Evolutionary conservation across 2,888 invertebrate genomes (phyloP).

Genomic region (Nymphalis urticae): DNA sequence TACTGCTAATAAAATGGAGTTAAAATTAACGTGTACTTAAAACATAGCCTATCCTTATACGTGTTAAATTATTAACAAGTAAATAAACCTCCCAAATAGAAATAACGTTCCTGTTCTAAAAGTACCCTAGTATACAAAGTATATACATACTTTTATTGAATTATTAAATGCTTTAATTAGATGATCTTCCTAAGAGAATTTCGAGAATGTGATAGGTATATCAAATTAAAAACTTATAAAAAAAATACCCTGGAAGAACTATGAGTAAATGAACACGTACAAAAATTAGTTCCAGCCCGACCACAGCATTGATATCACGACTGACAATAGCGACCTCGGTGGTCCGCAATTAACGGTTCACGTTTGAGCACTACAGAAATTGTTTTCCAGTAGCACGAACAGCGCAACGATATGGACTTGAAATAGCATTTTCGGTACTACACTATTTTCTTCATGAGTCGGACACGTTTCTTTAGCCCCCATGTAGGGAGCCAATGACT

Average conservation of each 20-base stretch:
- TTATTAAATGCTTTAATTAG: too few relatives aligned
- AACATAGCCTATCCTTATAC: too few relatives aligned
- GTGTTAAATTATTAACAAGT: too few relatives aligned
- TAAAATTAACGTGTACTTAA: too few relatives aligned
- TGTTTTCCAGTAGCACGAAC: slow-evolving; percentile 29
- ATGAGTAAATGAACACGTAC: slow-evolving; percentile 37
- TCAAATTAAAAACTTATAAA: slow-evolving; percentile 10
- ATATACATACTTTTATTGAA: too few relatives aligned
- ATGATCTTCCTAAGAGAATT: too few relatives aligned
- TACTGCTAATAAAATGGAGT: too few relatives aligned
- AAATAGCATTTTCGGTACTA: slow-evolving; percentile 19
- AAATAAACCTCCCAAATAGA: too few relatives aligned
- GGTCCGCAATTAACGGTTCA: slow-evolving; percentile 41
- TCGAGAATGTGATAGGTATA: not conserved
- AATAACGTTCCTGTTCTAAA: too few relatives aligned
- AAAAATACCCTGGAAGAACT: slow-evolving; percentile 22
- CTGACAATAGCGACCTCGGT: slow-evolving; percentile 38
- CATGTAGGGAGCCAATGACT: too few relatives aligned
- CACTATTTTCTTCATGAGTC: slow-evolving; percentile 6
- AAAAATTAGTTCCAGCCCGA: slow-evolving; percentile 39
- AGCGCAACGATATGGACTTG: slow-evolving; percentile 16
- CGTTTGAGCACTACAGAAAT: slow-evolving; percentile 36
- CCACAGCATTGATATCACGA: slow-evolving; percentile 38
- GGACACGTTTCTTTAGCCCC: not conserved
- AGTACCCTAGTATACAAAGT: too few relatives aligned